Conservation (phyloP, 2,888 invertebrate species). For the Oxystoma pomonae region DNA sequence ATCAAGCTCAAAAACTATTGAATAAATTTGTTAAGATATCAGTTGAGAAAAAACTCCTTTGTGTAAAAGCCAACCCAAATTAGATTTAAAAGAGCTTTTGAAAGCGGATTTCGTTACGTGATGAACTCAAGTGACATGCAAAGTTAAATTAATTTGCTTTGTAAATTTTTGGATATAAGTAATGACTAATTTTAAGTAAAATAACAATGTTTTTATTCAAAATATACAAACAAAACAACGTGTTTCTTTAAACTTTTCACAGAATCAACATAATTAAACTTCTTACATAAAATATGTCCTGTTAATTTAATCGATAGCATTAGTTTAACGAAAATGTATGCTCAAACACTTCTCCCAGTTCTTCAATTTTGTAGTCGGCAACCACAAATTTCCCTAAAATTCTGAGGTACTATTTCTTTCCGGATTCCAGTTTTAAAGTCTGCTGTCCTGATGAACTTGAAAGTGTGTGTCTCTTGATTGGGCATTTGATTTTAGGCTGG, state of each 20-base stretch:
- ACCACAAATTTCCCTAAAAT: slow-evolving; percentile 20
- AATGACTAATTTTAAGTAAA: no score
- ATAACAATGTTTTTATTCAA: slow-evolving; percentile 20
- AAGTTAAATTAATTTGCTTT: no score
- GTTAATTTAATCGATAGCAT: slow-evolving; percentile 10
- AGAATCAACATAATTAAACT: slow-evolving; percentile 14
- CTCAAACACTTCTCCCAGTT: slow-evolving; percentile 20
- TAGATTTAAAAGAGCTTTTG: no score
- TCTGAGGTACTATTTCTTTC: slow-evolving; percentile 13
- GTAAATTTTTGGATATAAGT: no score
- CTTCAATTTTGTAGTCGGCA: slow-evolving; percentile 13
- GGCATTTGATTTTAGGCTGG: slow-evolving; percentile 17
- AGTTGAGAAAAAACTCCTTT: no score
- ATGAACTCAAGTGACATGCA: no score
- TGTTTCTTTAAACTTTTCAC: slow-evolving; percentile 21
- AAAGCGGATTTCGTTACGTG: no score
- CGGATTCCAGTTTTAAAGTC: slow-evolving; percentile 17
- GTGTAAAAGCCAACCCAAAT: no score
- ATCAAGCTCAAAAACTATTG: no score
- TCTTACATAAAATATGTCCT: slow-evolving; percentile 18
- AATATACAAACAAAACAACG: slow-evolving; percentile 16
- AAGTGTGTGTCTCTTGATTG: slow-evolving; percentile 17
- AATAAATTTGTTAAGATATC: no score
- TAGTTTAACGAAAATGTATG: slow-evolving; percentile 12
- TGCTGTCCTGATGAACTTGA: slow-evolving; percentile 17